Base-by-base conservation (phyloP, 2,113 vertebrate genomes). In the Nyctibius bracteatus region DNA sequence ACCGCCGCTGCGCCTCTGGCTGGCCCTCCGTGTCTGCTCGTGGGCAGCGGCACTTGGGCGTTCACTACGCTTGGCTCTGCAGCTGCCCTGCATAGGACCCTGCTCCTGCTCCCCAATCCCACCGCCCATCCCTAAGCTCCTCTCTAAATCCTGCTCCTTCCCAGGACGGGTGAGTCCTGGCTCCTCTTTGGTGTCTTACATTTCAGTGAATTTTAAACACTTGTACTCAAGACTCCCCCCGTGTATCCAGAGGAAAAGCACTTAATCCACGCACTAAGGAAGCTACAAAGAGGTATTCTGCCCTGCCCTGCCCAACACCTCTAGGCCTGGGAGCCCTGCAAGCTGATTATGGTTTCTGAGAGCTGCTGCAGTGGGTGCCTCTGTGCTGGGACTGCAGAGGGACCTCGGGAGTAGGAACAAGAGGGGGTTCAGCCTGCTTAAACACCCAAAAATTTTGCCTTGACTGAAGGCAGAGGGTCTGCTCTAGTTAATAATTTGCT, bases 91-190 rank as follows among this genome's bases (percentile, higher is more conserved):
- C n/a, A 6, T 27, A 55, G 31, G 51, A 16, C 28, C 61, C 57
- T 5, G 27, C 39, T 59, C n/a, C 18, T 52, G 49, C 27, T 28
- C 68, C 41, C 61, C 39, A 51, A 51, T 59, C 57, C 81, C 14
- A 28, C 21, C 13, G 5, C 33, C 18, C 6, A 18, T 8, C 21
- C 44, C 33, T 28, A 19, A 51, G 55, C 35, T 85, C 37, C 24
- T 1, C 51, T 41, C 46, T n/a, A 31, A 43, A 37, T 35, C 77
- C 71, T 68, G 20, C 37, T 21, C 19, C 41, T 31, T 18, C 70
- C 54, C 2, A 0, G 59, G 3, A 13, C 6, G 3, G 41, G 4
- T 0, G 6, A 51, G 35, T 46, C 59, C 67, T 52, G 28, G 21
- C 5, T 81, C 35, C 21, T n/a, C 20, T 41, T 59, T 21, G 35